Conservation (phyloP, 1,140 invertebrate species). For the Agrypnia vestita region DNA sequence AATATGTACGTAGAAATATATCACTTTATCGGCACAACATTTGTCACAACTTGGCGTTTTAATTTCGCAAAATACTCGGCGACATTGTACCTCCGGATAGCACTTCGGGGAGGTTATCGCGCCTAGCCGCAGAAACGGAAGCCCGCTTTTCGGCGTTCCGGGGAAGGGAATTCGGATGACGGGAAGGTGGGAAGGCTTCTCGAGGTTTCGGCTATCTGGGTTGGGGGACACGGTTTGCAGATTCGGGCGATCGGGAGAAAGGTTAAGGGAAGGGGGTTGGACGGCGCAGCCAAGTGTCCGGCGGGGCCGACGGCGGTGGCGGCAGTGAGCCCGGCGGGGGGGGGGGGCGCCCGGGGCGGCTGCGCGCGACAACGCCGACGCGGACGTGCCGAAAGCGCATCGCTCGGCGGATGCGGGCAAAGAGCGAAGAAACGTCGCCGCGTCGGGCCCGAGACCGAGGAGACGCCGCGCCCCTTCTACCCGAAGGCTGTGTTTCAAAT, state of each 20-base stretch:
- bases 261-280: conserved; percentile 61
- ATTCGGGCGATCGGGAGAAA: conserved; percentile 60
- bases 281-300: conserved; percentile 50
- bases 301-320: conserved; percentile 56
- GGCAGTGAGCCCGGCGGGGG: conserved; percentile 49
- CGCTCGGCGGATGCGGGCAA: too few relatives aligned
- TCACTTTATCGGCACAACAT: conserved; percentile 49
- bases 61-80: neutral
- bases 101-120: neutral
- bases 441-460: too few relatives aligned
- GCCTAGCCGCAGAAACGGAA: neutral
- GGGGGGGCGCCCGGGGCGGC: conserved; percentile 12
- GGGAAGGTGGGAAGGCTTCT: conserved; percentile 28
- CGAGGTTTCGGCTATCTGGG: conserved; percentile 14
- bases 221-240: conserved; percentile 23
- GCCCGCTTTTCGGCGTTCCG: neutral
- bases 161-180: conserved; percentile 1
- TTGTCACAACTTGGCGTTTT: conserved; percentile 47
- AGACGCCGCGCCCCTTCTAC: too few relatives aligned
- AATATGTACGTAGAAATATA: conserved; percentile 34
- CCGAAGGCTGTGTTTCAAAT: too few relatives aligned
- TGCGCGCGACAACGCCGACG: conserved; percentile 33
- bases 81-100: neutral
- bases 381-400: too few relatives aligned
- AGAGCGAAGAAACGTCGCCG: too few relatives aligned